Evolutionary conservation across 2,888 invertebrate genomes (phyloP).

Genomic region (Pseudococcus jackbeardsleyi): DNA sequence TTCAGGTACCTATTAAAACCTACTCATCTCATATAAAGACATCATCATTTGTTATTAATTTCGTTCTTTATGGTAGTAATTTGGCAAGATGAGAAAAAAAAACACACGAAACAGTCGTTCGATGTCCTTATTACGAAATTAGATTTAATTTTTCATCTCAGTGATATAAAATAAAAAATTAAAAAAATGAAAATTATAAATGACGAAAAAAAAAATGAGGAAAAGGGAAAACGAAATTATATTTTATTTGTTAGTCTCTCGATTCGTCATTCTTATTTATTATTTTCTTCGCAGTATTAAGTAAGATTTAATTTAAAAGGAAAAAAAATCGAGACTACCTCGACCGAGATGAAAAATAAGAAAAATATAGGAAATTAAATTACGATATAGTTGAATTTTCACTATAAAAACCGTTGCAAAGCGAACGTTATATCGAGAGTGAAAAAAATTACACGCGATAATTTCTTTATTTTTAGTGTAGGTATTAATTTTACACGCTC

Average conservation of each 20-base stretch:
- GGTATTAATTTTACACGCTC: neutral
- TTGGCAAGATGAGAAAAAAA: neutral
- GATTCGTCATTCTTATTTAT: constrained; percentile 28
- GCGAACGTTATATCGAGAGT: neutral
- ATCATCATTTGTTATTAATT: neutral
- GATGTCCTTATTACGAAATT: neutral
- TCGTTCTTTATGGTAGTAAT: neutral
- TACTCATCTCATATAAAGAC: neutral
- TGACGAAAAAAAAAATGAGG: neutral
- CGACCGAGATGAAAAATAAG: neutral
- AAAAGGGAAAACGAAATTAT: neutral
- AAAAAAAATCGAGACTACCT: neutral
- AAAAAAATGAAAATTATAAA: neutral
- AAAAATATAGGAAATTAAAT: neutral
- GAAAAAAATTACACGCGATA: neutral
- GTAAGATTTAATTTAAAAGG: constrained; percentile 24
- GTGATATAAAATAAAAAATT: neutral
- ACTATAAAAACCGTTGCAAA: neutral
- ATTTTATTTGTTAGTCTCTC: neutral
- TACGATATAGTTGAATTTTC: neutral
- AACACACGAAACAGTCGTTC: neutral
- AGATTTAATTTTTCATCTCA: neutral
- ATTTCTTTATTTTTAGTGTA: neutral
- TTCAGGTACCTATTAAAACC: neutral
- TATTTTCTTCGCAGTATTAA: constrained; percentile 4